Conservation (phyloP, 2,888 invertebrate species). For the Crematogaster levior region DNA sequence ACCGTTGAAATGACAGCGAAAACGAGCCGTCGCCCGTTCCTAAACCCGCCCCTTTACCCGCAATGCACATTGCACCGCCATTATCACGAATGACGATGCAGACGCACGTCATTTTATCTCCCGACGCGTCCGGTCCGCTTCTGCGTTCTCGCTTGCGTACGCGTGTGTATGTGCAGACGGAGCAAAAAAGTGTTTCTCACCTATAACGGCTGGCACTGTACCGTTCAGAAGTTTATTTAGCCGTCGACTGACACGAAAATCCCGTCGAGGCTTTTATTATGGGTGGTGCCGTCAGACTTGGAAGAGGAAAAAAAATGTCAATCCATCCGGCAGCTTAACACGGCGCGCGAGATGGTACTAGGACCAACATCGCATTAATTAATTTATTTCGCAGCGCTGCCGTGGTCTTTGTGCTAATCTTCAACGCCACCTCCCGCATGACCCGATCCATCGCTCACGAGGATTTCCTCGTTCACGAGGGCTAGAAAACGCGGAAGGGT, state of each 20-base stretch:
- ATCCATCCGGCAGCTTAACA: slow-evolving; percentile 65
- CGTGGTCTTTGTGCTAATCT: slow-evolving; percentile 54
- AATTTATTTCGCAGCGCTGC: slow-evolving; percentile 67
- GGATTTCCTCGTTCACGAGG: slow-evolving; percentile 29
- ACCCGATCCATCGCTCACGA: slow-evolving; percentile 25
- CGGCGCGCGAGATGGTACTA: slow-evolving; percentile 49
- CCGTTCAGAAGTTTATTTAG: slow-evolving; percentile 72
- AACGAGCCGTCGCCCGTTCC: slow-evolving; percentile 57
- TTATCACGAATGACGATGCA: slow-evolving; percentile 82
- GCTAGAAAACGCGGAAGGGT: slow-evolving; percentile 46
- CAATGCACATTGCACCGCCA: slow-evolving; percentile 62
- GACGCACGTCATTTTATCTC: slow-evolving; percentile 78
- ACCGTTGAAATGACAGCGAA: slow-evolving; percentile 64
- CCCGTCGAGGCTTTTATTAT: slow-evolving; percentile 72
- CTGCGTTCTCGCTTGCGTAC: slow-evolving; percentile 28
- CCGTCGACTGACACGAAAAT: slow-evolving; percentile 73
- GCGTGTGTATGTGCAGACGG: slow-evolving; percentile 14
- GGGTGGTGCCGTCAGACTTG: slow-evolving; percentile 32
- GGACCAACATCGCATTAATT: slow-evolving; percentile 60
- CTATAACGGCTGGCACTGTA: slow-evolving; percentile 49
- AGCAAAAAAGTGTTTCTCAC: slow-evolving; percentile 48
- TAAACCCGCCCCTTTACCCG: slow-evolving; percentile 36
- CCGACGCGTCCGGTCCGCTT: slow-evolving; percentile 66
- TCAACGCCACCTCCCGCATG: slow-evolving; percentile 48
- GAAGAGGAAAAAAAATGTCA: slow-evolving; percentile 53